These are phyloP conservation scores for Pangasius krempfi DNA, from an alignment of 2,797 vertebrate genomes.

Conservation along the genomic window DNA sequence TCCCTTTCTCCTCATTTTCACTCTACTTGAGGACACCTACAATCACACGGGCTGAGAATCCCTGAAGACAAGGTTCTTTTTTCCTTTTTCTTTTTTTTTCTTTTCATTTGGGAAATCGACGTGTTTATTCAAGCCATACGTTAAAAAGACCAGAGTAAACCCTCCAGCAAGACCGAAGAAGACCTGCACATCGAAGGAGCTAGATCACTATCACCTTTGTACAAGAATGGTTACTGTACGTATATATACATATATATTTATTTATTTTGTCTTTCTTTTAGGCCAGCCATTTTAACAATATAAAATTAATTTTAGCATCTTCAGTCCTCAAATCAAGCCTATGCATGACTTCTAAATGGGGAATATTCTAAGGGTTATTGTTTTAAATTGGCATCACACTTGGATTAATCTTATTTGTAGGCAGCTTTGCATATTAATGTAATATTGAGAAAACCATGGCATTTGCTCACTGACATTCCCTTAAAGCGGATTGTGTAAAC, in stretches of 20 bases:
- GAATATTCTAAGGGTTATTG: neutral
- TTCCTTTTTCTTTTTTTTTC: constrained; percentile 66
- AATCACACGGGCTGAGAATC: constrained; percentile 78
- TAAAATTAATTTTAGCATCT: constrained; percentile 22
- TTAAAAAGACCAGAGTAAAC: constrained; percentile 61
- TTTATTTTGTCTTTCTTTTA: constrained; percentile 63
- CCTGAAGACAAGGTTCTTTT: constrained; percentile 74
- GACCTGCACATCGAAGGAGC: constrained; percentile 79
- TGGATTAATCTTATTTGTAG: constrained; percentile 20
- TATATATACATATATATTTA: constrained; percentile 64
- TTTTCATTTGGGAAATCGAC: constrained; percentile 76
- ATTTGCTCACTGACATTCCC: constrained; percentile 37
- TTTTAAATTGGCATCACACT: neutral
- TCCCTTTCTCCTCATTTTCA: constrained; percentile 79
- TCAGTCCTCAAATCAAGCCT: neutral
- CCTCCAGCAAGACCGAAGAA: constrained; percentile 69
- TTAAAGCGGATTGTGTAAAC: constrained; percentile 62
- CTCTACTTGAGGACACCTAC: constrained; percentile 79
- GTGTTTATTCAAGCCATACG: constrained; percentile 58
- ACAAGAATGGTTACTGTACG: constrained; percentile 88
- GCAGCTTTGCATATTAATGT: constrained; percentile 31
- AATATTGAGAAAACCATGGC: constrained; percentile 19
- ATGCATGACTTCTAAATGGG: constrained; percentile 11
- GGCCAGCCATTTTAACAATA: constrained; percentile 53
- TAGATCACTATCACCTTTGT: constrained; percentile 80